Evolutionary conservation across 2,888 invertebrate species (phyloP), one percentile per base, ranked within the genome.

Genomic region (Leistus spinibarbis): DNA sequence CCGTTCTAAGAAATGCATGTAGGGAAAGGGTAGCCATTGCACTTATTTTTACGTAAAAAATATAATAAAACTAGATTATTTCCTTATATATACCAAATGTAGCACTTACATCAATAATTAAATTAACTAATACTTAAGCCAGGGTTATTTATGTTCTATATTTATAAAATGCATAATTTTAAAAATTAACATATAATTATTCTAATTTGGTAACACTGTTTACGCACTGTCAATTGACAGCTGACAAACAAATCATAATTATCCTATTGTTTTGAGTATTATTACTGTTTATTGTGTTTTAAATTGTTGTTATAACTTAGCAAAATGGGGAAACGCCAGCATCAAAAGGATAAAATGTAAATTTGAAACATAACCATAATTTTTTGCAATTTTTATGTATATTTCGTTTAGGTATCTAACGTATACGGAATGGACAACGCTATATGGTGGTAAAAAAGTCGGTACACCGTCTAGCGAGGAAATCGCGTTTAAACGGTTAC

Each of bases 291-390:
- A 24, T 64, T 27, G 23, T 64, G 13, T 64, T 5, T 23, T 64
- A 23, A 64, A 20, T 57, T 5, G 20, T 19, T 57, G 9, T 10
- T 16, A 64, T 65, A 27, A 60, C 20, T 4, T 53, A 19, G 13
- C 80, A 93, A 89, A 83, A 96, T 96, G 96, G 96, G 96, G 79
- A 96, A 96, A 88, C 89, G 95, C 80, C 96, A 96, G 82, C 96
- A 96, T 87, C 96, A 96, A 83, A 96, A 96, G 83, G 96, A 96
- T 88, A 96, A 96, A 91, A 93, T 96, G 95, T 94, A 88, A 86
- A 87, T 83, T 53, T 70, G 76, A 63, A 54, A 64, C 71, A 60
- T 74, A 69, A 71, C 23, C 56, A 54, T 60, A 60, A 20, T 65
- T 76, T 69, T 40, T 20, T 10, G 64, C 63, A 70, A n/a, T n/a